phyloP scores from a whole-genome alignment of 1,140 invertebrate species.

The Alviniconcha marisindica region DNA sequence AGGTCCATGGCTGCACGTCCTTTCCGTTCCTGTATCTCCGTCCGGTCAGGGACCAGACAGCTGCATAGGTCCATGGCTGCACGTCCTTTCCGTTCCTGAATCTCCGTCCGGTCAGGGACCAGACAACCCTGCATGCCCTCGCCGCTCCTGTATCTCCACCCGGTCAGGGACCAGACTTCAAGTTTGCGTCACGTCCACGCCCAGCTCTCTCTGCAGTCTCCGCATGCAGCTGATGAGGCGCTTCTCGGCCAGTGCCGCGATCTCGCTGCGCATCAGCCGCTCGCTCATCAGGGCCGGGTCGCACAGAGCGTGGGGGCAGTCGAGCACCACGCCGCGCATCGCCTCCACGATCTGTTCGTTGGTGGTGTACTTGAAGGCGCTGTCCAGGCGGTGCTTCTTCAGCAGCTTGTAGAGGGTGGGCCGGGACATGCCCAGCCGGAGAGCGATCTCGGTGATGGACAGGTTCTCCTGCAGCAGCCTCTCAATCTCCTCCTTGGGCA shows the following conservation, averaged over 20 bases:
- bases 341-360: conserved; percentile 32
- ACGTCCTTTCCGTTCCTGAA: too few species aligned
- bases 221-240: neutral
- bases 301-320: conserved; percentile 6
- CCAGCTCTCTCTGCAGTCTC: neutral
- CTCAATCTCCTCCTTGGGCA: conserved; percentile 34
- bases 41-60: too few species aligned
- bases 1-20: too few species aligned
- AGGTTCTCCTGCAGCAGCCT: conserved; percentile 27
- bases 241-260: neutral
- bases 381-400: conserved; percentile 32
- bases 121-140: too few species aligned
- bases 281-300: conserved; percentile 19
- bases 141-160: too few species aligned
- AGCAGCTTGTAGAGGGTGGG: conserved; percentile 36
- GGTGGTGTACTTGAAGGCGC: conserved; percentile 30
- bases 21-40: too few species aligned
- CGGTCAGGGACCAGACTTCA: too few species aligned
- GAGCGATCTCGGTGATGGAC: conserved; percentile 28
- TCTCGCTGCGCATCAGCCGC: neutral
- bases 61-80: too few species aligned
- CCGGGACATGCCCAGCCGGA: conserved; percentile 33
- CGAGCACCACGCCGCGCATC: conserved; percentile 15
- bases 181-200: too few species aligned
- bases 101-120: too few species aligned